phyloP scores from a whole-genome alignment of 1,140 invertebrate species.

The Ceratina japonica region DNA sequence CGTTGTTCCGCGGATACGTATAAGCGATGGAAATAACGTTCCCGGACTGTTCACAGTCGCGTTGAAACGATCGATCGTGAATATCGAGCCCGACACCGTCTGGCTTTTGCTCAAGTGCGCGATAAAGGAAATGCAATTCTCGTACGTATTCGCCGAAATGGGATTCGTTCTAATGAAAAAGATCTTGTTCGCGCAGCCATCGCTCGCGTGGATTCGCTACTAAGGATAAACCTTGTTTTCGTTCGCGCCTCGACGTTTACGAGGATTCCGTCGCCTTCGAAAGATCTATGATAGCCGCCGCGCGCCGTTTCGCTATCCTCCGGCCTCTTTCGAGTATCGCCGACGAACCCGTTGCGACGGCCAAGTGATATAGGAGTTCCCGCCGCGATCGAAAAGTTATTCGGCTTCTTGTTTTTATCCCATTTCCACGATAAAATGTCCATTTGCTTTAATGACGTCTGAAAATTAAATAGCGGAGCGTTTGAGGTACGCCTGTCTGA shows the following conservation, averaged over 20 bases:
- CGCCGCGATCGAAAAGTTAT: too few relatives aligned
- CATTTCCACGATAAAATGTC: too few relatives aligned
- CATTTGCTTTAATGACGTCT: too few relatives aligned
- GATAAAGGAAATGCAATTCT: constrained; percentile 47
- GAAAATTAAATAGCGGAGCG: too few relatives aligned
- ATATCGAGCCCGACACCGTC: constrained; percentile 4
- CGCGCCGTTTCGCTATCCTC: too few relatives aligned
- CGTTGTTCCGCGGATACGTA: neutral
- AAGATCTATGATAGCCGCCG: neutral
- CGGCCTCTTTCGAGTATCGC: too few relatives aligned
- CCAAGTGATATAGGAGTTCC: too few relatives aligned
- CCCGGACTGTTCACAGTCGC: constrained; percentile 28
- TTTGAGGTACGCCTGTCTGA: too few relatives aligned
- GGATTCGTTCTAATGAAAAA: constrained; percentile 13
- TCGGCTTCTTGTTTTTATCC: too few relatives aligned
- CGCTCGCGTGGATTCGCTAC: neutral
- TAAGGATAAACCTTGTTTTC: constrained; percentile 3
- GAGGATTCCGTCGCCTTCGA: neutral
- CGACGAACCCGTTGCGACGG: too few relatives aligned
- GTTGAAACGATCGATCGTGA: constrained; percentile 28
- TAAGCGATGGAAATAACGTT: constrained; percentile 20
- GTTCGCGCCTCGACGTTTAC: neutral
- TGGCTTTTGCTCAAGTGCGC: constrained; percentile 18
- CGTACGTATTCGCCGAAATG: constrained; percentile 9
- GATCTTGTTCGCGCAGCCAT: constrained; percentile 7